These are phyloP conservation scores for Stigmatopora nigra DNA, from an alignment of 2,113 vertebrate species.

Conservation along the genomic window DNA sequence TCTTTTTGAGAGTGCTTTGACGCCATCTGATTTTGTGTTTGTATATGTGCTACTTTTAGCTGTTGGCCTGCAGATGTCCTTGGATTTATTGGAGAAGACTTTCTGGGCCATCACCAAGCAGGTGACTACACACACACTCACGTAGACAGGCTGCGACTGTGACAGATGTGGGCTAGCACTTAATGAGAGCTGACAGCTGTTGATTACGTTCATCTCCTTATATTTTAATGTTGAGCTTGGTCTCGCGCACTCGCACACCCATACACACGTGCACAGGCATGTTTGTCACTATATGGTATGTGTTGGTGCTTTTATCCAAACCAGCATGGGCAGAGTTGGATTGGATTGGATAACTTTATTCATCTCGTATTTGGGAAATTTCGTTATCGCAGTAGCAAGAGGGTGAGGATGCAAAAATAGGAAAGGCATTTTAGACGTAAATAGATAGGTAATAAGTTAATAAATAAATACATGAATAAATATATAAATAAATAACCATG, in stretches of 20 bases:
- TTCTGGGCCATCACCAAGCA: constrained; percentile 60
- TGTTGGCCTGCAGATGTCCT: constrained; percentile 60
- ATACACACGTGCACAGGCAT: background rate
- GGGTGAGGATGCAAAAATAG: no score
- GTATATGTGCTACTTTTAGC: constrained; percentile 47
- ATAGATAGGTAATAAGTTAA: no score
- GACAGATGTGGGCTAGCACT: background rate
- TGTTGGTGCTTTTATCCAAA: background rate
- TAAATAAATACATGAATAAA: no score
- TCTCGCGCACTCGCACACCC: background rate
- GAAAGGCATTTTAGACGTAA: no score
- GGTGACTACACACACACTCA: constrained; percentile 34
- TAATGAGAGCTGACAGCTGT: constrained; percentile 41
- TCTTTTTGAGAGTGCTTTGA: no score
- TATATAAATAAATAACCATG: no score
- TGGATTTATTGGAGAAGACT: constrained; percentile 58
- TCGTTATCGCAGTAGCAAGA: no score
- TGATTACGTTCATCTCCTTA: background rate
- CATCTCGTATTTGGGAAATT: no score
- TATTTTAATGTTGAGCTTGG: background rate
- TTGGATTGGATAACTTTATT: no score
- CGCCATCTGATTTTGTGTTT: constrained; percentile 28
- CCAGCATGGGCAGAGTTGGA: background rate
- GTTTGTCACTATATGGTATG: background rate
- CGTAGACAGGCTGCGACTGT: background rate